These are phyloP conservation scores for Pseudochaenichthys georgianus DNA, from an alignment of 2,797 vertebrate species.

Conservation along the genomic window DNA sequence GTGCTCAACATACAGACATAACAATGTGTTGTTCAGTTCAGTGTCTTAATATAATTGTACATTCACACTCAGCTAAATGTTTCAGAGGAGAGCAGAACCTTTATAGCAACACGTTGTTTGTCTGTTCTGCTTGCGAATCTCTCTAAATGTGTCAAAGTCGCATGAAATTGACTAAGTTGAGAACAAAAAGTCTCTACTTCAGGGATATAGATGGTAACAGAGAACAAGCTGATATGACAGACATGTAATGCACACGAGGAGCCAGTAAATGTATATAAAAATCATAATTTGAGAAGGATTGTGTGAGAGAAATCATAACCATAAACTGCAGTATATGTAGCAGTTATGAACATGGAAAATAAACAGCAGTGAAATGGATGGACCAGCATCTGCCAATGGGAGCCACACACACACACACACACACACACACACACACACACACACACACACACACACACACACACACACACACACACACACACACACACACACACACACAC, in stretches of 20 bases:
- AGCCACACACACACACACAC: background rate
- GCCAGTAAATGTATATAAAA: background rate
- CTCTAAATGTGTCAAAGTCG: constrained; percentile 14
- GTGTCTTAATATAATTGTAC: background rate
- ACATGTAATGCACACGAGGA: background rate
- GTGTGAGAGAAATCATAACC: background rate
- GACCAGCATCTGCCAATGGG: background rate
- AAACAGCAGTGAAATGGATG: background rate
- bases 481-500: background rate
- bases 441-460: background rate
- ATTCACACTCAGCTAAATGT: constrained; percentile 1
- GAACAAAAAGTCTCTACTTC: constrained; percentile 7
- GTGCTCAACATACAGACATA: background rate
- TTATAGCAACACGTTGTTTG: constrained; percentile 14
- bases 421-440: background rate
- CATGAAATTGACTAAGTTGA: background rate
- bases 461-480: no score
- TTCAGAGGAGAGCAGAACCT: constrained; percentile 19
- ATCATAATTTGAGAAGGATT: background rate
- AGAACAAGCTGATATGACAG: background rate
- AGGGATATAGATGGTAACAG: background rate
- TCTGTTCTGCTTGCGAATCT: constrained; percentile 11
- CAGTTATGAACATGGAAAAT: background rate
- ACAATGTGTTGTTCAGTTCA: background rate
- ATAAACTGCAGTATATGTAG: background rate